Evolutionary conservation across 2,797 vertebrate species (phyloP).

Genomic region (Microcaecilia unicolor): DNA sequence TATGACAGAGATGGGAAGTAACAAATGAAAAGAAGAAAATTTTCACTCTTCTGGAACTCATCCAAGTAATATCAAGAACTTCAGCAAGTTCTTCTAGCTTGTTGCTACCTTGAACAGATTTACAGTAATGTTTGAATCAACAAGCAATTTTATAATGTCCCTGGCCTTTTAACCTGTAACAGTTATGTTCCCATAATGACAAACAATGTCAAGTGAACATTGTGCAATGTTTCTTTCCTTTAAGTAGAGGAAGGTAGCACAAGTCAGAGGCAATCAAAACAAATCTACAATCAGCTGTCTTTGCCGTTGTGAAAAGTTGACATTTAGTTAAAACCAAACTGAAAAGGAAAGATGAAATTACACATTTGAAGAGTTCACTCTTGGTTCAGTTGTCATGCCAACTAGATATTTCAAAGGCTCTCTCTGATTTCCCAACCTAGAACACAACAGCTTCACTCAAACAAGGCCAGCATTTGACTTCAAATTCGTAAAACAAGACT

Average conservation of each 20-base stretch:
- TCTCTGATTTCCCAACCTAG: conserved; percentile 3
- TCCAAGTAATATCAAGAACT: neutral
- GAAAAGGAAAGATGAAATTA: conserved; percentile 13
- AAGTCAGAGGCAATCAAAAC: conserved; percentile 21
- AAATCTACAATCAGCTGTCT: conserved; percentile 12
- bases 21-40: neutral
- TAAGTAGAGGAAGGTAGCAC: conserved; percentile 3
- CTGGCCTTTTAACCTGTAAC: neutral
- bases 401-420: conserved; percentile 2
- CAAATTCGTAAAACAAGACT: conserved; percentile 1
- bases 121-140: neutral
- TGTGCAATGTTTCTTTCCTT: neutral
- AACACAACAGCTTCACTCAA: neutral
- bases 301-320: conserved; percentile 16
- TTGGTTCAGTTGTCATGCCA: conserved; percentile 9
- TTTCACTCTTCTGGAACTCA: too few relatives aligned
- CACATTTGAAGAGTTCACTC: conserved; percentile 12
- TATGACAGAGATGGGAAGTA: too few relatives aligned
- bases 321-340: conserved; percentile 11
- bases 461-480: neutral
- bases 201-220: neutral
- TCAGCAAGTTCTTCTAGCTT: too few relatives aligned
- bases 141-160: neutral
- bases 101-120: too few relatives aligned
- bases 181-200: neutral